These are phyloP conservation scores for Ganaspis brasiliensis DNA, from an alignment of 2,888 invertebrate genomes.

Conservation along the genomic window DNA sequence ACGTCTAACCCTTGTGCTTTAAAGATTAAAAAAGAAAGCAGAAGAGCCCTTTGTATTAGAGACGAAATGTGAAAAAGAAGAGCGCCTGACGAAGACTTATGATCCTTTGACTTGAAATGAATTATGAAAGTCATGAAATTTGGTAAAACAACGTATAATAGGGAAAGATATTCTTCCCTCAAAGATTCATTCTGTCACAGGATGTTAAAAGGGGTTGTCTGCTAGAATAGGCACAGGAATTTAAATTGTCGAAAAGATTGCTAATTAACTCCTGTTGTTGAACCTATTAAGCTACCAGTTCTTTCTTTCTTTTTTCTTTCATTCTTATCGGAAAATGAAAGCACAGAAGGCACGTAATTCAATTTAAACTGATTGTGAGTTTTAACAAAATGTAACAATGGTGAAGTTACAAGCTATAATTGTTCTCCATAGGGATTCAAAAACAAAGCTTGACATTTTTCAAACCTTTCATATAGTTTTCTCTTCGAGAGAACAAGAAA, in stretches of 20 bases:
- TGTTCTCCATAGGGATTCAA: not conserved
- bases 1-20: not conserved
- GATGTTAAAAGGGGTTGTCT: slow-evolving; percentile 4
- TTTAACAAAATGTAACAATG: not conserved
- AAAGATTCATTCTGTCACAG: not conserved
- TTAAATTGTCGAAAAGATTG: not conserved
- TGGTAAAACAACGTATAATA: slow-evolving; percentile 12
- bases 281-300: not conserved
- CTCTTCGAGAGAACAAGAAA: not conserved
- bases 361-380: not conserved
- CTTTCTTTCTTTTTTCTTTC: slow-evolving; percentile 39
- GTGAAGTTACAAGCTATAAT: not conserved
- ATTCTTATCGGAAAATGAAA: slow-evolving; percentile 1
- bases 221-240: slow-evolving; percentile 3
- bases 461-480: not conserved
- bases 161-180: not conserved
- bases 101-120: slow-evolving; percentile 6
- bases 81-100: slow-evolving; percentile 8
- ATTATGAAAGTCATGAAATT: slow-evolving; percentile 2
- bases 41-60: not conserved
- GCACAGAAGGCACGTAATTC: not conserved
- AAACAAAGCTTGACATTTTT: not conserved
- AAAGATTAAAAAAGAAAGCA: not conserved
- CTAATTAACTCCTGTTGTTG: not conserved
- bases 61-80: not conserved